Base-by-base conservation (phyloP, 2,888 invertebrate species). In the Andrena dorsata region DNA sequence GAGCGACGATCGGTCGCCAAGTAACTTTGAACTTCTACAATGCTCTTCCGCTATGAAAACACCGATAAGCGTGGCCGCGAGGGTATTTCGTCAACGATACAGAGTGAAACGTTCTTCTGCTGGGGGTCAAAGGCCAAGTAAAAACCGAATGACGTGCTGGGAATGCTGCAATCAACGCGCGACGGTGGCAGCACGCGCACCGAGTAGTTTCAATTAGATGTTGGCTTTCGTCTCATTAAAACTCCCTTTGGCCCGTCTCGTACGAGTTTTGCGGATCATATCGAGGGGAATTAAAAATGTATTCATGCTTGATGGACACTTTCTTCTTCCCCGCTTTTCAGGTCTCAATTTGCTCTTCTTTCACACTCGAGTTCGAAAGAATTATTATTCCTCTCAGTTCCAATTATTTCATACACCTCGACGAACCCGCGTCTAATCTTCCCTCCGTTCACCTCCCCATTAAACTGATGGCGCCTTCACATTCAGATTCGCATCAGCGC, bases 31-130 rank as follows among this genome's bases (percentile, higher is more conserved):
- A 76, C 76, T 84, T 82, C 76, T 82, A 74, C 80, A 60, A 72
- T 71, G 35, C 41, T 30, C 65, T 66, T 70, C 51, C 64, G 53
- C 65, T 71, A 53, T 82, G 83, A 56, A 84, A 80, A 74, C 80
- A 71, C 28, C 13, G 80, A 84, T 84, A 84, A 84, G 71, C 47
- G 13, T 30, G 47, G n/a, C 35, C 35, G 63, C 75, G 72, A 75
- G 51, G 49, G 75, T 80, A 77, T 84, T 84, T 84, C 84, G 80
- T 83, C 83, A 74, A 77, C 73, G 80, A 77, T 70, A 69, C 72
- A 53, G 65, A 72, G 77, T 66, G 26, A 77, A 76, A 68, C 72
- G 32, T 47, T 73, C 68, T 64, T 66, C 53, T n/a, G 60, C 8
- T 13, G 20, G 61, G 47, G 75, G 75, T 84, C 84, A 75, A 51